Base-by-base conservation (phyloP, 2,888 invertebrate genomes). In the Himalopsyche anomala region DNA sequence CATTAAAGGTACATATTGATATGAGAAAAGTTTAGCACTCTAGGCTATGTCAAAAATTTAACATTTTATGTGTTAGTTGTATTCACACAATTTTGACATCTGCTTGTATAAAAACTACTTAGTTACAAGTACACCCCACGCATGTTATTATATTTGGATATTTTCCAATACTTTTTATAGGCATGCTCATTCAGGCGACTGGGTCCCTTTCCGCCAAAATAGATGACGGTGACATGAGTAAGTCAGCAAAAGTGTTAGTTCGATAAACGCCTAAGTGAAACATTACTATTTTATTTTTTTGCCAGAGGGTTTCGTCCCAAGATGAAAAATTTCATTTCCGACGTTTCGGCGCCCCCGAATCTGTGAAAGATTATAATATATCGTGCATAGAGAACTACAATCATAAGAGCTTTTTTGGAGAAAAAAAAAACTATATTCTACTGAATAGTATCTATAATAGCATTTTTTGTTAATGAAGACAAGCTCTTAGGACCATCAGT, bases 301-400 rank as follows among this genome's bases (percentile, higher is more conserved):
- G 62, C 62, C 28, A 62, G 62, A 19, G 62, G 19, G 62, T 11
- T 62, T 62, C 62, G 62, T 62, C 62, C 62, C 62, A 11, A 62
- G 62, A 62, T 62, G 62, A 62, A 62, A 62, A 62, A 62, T 62
- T 62, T 62, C 62, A 62, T 62, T 62, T 62, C 62, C 62, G 62
- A 62, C 62, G 28, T 62, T 62, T 62, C 19, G 62, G 62, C 62
- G 62, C 62, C 62, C 62, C 15, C 62, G 19, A 62, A 19, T 19
- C 62, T 62, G 19, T 6, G 19, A 19, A 62, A 19, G 62, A 62
- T 62, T 62, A 19, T 19, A 62, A 62, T 62, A 19, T 62, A 62
- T 62, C 62, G 8, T 62, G 19, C 19, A 28, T 19, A 9, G 28
- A 11, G 6, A 62, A 62, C 62, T 62, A 28, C 19, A 62, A 51